Base-by-base conservation (phyloP, 1,140 invertebrate species). In the Archivesica marissinica region DNA sequence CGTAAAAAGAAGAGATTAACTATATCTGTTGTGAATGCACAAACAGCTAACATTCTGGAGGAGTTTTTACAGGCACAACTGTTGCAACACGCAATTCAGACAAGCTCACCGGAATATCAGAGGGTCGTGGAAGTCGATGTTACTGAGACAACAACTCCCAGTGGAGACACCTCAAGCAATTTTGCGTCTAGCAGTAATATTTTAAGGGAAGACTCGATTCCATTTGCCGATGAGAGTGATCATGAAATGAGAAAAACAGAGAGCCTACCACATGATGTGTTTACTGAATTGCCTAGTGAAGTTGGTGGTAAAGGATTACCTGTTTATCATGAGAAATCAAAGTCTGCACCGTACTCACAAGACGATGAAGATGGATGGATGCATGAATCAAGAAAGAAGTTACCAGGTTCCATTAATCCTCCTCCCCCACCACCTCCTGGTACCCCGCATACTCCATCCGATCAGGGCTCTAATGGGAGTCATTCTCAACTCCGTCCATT, bases 171-270 rank as follows among this genome's bases (percentile, higher is more conserved):
- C 38, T 44, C 59, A 25, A 59, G 74, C 23, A 77, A 61, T 64
- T 4, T 70, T 33, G 66, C 72, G 50, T 85, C 74, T 28, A 56
- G 41, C 56, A 68, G 64, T 56, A 70, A 50, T 41, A n/a, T 70
- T 35, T 54, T 78, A n/a, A 33, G 59, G 15, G 74, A 85, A 85
- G 59, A 85, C 25, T 70, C 74, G 9, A 85, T 85, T 70, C 82
- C 82, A 54, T 85, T 50, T 70, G 64, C 64, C 6, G 82, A 85
- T 85, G 82, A 66, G 78, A 70, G 56, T 56, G 82, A 85, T 54
- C 20, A 13, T 64, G 82, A 78, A 70, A 17, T 85, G 6, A 47
- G 61, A 17, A 83, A 50, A 50, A 47, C 82, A 30, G 72, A 78
- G 70, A 85, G 82, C 70, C 33, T 77, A 23, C 82, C 74, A 23